Base-by-base conservation (phyloP, 2,888 invertebrate genomes). In the Catocala fraxini region DNA sequence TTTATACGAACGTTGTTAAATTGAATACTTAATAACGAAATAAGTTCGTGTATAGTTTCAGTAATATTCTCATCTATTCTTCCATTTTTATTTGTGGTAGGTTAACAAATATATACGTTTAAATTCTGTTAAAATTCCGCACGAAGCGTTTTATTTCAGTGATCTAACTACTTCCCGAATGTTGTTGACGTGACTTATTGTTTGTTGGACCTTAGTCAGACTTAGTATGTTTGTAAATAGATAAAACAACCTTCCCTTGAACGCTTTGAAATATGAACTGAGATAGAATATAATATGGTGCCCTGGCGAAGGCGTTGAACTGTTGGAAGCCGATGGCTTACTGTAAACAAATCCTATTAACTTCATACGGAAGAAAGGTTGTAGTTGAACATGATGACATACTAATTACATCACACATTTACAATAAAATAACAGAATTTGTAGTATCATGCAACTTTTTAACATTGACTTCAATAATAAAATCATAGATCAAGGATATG, bases 201-300 rank as follows among this genome's bases (percentile, higher is more conserved):
- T 75, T 63, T 77, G 60, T 68, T 49, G 52, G 65, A 62, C 57
- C 65, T 78, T 72, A 80, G 68, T 81, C 79, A 78, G 73, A 83
- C 75, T 63, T 68, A 35, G 43, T 60, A 56, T 60, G 56, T 72
- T 75, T 73, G 63, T 64, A 69, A 72, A 72, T 75, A 79, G 76
- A 72, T 55, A 59, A 72, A 74, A 63, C 59, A 86, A 77, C 90
- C 90, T 90, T 90, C 83, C 88, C 90, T 90, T 89, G 90, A 82
- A 79, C 62, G 59, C 65, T 72, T 75, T 75, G 73, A 78, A 71
- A 80, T 72, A 75, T 72, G 63, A 59, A 73, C 68, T 69, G 65
- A 59, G n/a, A 15, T 42, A 34, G 46, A 35, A 54, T 54, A n/a
- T n/a, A n/a, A 48, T 46, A 61, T 61, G 56, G 52, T 48, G 35